Evolutionary conservation across 1,140 invertebrate species (phyloP).

Genomic region (Carposina sasakii): DNA sequence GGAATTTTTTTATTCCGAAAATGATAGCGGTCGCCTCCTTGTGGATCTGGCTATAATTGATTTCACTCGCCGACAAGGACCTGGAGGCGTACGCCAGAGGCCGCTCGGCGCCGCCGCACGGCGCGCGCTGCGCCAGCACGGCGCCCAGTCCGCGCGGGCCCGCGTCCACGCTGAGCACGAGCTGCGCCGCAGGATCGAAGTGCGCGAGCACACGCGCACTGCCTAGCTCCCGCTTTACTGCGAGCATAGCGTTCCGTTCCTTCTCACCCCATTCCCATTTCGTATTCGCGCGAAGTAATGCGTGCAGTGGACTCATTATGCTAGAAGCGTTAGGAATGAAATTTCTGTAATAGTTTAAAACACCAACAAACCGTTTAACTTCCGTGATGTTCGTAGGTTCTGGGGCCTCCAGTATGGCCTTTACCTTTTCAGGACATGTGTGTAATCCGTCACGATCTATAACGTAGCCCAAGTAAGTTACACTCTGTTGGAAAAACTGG

Average conservation of each 20-base stretch:
- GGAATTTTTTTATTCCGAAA: slow-evolving; percentile 57
- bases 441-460: slow-evolving; percentile 32
- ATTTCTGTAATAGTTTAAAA: slow-evolving; percentile 58
- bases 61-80: slow-evolving; percentile 50
- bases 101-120: slow-evolving; percentile 26
- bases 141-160: slow-evolving; percentile 37
- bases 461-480: slow-evolving; percentile 53
- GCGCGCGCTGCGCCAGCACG: slow-evolving; percentile 30
- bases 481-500: slow-evolving; percentile 36
- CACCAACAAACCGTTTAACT: slow-evolving; percentile 53
- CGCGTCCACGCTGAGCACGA: slow-evolving; percentile 41
- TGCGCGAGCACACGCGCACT: slow-evolving; percentile 43
- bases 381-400: slow-evolving; percentile 39
- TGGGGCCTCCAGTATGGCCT: slow-evolving; percentile 31
- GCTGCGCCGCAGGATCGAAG: slow-evolving; percentile 42
- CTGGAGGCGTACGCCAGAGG: slow-evolving; percentile 63
- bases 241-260: slow-evolving; percentile 29
- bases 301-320: slow-evolving; percentile 34
- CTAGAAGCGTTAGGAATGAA: slow-evolving; percentile 49
- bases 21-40: slow-evolving; percentile 67
- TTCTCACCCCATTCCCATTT: slow-evolving; percentile 23
- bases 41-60: slow-evolving; percentile 67
- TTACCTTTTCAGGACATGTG: slow-evolving; percentile 47
- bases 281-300: slow-evolving; percentile 23
- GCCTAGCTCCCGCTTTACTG: slow-evolving; percentile 29